A percentile compares a stretch with the other conserved stretches of the same genome.
phyloP scores from a whole-genome alignment of 1,140 invertebrate genomes.

The Drosophila pallidifrons region DNA sequence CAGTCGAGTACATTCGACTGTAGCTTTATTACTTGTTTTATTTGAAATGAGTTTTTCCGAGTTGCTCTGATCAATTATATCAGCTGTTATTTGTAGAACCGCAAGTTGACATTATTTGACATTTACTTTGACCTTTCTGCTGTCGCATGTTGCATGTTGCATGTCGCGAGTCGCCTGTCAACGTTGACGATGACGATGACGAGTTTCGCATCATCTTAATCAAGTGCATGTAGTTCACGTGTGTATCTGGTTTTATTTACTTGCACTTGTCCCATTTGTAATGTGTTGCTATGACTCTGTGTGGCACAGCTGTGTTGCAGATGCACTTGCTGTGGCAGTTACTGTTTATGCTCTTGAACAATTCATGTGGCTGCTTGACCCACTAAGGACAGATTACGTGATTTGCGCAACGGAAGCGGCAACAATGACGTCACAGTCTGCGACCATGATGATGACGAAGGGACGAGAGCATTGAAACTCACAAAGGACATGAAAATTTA shows the following conservation, averaged over 20 bases:
- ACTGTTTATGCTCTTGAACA: conserved; percentile 49
- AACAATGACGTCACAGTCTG: conserved; percentile 35
- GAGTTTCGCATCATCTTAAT: conserved; percentile 2
- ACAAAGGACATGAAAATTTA: conserved; percentile 78
- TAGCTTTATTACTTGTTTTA: too few species aligned
- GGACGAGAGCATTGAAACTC: conserved; percentile 40
- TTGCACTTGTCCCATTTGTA: conserved; percentile 31
- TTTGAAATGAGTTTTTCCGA: too few species aligned
- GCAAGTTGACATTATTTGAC: conserved; percentile 25
- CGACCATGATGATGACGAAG: neutral
- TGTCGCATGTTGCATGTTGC: neutral
- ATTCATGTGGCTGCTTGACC: conserved; percentile 57
- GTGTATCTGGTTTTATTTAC: conserved; percentile 57
- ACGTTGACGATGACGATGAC: too few species aligned
- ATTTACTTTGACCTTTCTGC: neutral
- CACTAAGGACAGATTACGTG: conserved; percentile 71
- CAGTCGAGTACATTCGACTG: too few species aligned
- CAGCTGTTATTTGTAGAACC: neutral
- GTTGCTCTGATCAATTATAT: too few species aligned
- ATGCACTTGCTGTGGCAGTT: conserved; percentile 13
- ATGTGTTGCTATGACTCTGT: neutral
- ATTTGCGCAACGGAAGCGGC: conserved; percentile 58
- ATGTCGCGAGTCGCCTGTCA: too few species aligned
- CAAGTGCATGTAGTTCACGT: neutral
- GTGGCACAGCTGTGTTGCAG: conserved; percentile 1